Percentiles rank a stretch among this genome's conserved stretches.
These are phyloP conservation scores for Alethe castanea DNA, from an alignment of 2,113 vertebrate species.

Conservation along the genomic window DNA sequence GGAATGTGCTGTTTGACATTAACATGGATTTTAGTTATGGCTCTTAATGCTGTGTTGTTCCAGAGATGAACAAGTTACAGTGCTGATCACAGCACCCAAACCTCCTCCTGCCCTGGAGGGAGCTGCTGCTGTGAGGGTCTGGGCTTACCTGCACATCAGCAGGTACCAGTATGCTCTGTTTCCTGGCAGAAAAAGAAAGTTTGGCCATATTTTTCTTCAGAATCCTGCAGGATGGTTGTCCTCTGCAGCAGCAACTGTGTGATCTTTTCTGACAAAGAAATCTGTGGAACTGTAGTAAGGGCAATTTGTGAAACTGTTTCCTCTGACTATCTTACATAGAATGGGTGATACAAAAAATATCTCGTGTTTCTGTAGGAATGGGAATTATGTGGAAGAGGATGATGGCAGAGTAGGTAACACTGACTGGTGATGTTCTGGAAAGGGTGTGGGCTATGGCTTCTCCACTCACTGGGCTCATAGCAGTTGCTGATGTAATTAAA, in stretches of 20 bases:
- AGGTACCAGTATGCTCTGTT: neutral
- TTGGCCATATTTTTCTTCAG: neutral
- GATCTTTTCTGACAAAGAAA: neutral
- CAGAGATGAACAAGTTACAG: neutral
- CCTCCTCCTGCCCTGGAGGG: neutral
- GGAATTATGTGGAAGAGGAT: neutral
- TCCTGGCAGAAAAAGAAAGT: neutral
- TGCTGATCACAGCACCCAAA: neutral
- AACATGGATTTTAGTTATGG: accelerated
- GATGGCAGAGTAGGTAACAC: neutral
- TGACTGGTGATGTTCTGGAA: conserved; percentile 56
- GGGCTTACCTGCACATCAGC: neutral
- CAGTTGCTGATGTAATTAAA: conserved; percentile 78
- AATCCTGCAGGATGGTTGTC: neutral
- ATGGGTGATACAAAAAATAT: neutral
- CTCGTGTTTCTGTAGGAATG: neutral
- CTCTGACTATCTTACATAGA: accelerated
- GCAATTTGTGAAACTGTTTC: accelerated
- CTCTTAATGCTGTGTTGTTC: neutral
- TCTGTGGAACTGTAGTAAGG: accelerated
- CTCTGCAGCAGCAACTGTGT: accelerated
- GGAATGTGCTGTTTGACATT: neutral
- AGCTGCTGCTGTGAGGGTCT: neutral
- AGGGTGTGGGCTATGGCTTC: conserved; percentile 68
- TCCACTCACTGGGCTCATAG: conserved; percentile 72